phyloP scores from a whole-genome alignment of 2,113 vertebrate species.

The Mobula birostris region DNA sequence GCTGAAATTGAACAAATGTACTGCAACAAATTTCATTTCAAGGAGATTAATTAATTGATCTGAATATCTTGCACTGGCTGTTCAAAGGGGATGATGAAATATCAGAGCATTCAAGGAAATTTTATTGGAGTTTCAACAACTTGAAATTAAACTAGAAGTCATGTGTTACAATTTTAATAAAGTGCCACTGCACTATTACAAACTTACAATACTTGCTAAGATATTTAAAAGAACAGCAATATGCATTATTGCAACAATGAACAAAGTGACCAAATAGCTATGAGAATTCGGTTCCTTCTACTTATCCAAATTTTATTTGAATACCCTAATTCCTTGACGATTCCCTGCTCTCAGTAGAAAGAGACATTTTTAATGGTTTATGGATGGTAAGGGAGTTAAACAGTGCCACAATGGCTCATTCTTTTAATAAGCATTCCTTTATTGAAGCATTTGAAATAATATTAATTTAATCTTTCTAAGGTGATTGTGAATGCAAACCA shows the following conservation, averaged over 20 bases:
- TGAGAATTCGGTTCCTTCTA: no score
- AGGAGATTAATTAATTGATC: neutral
- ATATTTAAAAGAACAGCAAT: neutral
- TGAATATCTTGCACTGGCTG: no score
- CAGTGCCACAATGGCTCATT: no score
- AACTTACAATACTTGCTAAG: neutral
- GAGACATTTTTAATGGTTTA: no score
- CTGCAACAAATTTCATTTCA: neutral
- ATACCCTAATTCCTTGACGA: no score
- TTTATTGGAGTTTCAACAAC: neutral
- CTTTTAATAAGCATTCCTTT: no score
- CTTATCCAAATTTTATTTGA: no score
- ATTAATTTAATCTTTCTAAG: no score
- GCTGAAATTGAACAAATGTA: neutral
- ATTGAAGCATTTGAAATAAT: no score
- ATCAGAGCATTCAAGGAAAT: neutral
- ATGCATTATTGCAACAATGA: neutral
- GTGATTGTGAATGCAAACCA: no score
- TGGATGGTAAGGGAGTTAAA: no score
- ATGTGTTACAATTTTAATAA: neutral
- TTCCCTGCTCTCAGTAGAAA: no score
- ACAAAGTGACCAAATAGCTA: neutral
- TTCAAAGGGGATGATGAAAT: slow-evolving; percentile 15
- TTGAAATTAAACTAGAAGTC: neutral
- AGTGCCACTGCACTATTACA: neutral